phyloP scores from a whole-genome alignment of 2,113 vertebrate species.

The Chlorodrepanis virens region DNA sequence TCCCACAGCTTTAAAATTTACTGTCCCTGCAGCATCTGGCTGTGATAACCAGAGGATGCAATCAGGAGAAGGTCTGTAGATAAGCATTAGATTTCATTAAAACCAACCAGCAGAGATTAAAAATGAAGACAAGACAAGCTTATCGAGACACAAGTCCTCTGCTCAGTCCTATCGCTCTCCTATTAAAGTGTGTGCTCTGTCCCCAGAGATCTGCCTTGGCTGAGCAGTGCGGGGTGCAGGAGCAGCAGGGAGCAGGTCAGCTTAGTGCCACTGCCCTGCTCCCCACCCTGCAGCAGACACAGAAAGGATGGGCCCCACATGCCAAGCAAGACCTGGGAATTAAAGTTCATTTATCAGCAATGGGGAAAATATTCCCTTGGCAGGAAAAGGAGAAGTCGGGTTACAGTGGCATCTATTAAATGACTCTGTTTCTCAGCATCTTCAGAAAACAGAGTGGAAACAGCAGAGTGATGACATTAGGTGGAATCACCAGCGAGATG shows the following conservation, averaged over 20 bases:
- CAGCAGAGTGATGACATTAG: background rate
- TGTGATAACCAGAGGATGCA: background rate
- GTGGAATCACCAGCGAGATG: rapidly evolving
- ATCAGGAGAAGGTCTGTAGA: background rate
- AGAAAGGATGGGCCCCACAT: background rate
- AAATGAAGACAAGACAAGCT: background rate
- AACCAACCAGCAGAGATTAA: background rate
- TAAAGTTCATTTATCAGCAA: background rate
- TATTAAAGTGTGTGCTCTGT: background rate
- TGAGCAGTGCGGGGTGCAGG: rapidly evolving
- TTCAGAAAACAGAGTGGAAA: background rate
- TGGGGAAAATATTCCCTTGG: background rate
- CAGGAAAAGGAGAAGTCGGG: background rate
- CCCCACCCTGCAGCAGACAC: background rate
- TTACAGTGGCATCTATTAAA: background rate
- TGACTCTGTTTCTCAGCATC: background rate
- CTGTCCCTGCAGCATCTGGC: background rate
- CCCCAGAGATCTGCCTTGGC: background rate
- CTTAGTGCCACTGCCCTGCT: background rate
- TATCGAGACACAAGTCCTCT: background rate
- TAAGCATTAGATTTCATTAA: background rate
- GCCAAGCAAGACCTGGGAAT: background rate
- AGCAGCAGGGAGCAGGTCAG: background rate
- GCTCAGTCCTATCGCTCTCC: background rate
- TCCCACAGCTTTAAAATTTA: background rate